Evolutionary conservation across 2,888 invertebrate species (phyloP).

Genomic region (Spatulosminthurus flaviceps): DNA sequence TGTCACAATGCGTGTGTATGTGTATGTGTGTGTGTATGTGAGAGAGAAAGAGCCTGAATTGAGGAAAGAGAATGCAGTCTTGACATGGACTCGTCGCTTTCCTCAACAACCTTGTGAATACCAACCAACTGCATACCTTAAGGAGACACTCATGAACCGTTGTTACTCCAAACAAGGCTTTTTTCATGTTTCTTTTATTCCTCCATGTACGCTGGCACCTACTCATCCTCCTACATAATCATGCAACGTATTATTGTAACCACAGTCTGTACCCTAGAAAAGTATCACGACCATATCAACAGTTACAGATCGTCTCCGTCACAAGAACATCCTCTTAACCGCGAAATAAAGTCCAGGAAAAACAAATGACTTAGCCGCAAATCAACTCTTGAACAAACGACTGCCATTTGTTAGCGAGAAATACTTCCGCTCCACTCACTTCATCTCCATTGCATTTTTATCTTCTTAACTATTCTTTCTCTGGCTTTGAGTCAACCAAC

Average conservation of each 20-base stretch:
- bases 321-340: background rate
- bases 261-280: background rate
- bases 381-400: slow-evolving; percentile 30
- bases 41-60: background rate
- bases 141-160: too few relatives aligned
- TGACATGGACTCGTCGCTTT: slow-evolving; percentile 12
- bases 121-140: slow-evolving; percentile 5
- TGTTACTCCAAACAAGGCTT: background rate
- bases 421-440: slow-evolving; percentile 14
- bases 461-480: background rate
- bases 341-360: slow-evolving; percentile 12
- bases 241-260: background rate
- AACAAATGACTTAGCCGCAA: slow-evolving; percentile 28
- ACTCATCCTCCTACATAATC: background rate
- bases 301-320: slow-evolving; percentile 12
- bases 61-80: slow-evolving; percentile 7
- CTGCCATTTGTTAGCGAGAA: slow-evolving; percentile 22
- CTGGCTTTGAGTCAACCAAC: too few relatives aligned
- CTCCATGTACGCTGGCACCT: background rate
- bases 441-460: slow-evolving; percentile 12
- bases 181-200: background rate
- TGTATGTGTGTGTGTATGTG: background rate
- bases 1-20: background rate
- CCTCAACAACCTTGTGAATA: background rate
- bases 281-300: slow-evolving; percentile 25